Evolutionary conservation across 2,113 vertebrate species (phyloP), one percentile per base, ranked within the genome.

Genomic region (Terrapene triunguis): DNA sequence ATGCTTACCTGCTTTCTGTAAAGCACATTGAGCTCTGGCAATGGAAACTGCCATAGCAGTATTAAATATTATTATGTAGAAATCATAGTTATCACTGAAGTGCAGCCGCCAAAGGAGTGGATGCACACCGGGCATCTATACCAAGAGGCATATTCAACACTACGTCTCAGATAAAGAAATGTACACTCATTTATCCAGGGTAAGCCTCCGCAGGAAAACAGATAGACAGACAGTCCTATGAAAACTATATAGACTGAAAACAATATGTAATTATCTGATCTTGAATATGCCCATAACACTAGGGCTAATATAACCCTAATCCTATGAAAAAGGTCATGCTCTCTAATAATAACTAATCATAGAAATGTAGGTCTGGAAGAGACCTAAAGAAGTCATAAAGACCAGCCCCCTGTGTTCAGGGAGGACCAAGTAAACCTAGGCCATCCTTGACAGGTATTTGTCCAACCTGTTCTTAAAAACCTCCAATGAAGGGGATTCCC

Each of bases 1-100:
- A 91, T 47, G 21, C 5, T 62, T 38, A 51, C 88, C 81, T 92
- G 84, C 54, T 89, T 29, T 82, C 80, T 96, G 62, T n/a, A 80
- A 89, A 1, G 13, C 90, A 48, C 13, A 1, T 2, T 88, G 47
- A 72, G n/a, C 24, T 78, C 16, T 80, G 32, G 9, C 4, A 8
- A 19, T 69, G 79, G 85, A 62, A 21, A 86, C 7, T 25, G 74
- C n/a, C 51, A 76, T 1, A 13, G 59, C 88, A 78, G 38, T 57
- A 12, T 3, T 82, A 88, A 38, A 6, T n/a, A 0, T 44, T 24
- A 57, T 57, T 83, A 80, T 27, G 13, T 0, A 50, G 86, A 55
- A 84, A 79, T 79, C 54, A 83, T 6, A 4, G 76, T 87, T 88
- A n/a, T 21, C 5, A 4, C 32, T 19, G 25, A 48, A 62, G 1